phyloP scores from a whole-genome alignment of 2,797 vertebrate species.

The Tachyglossus aculeatus region DNA sequence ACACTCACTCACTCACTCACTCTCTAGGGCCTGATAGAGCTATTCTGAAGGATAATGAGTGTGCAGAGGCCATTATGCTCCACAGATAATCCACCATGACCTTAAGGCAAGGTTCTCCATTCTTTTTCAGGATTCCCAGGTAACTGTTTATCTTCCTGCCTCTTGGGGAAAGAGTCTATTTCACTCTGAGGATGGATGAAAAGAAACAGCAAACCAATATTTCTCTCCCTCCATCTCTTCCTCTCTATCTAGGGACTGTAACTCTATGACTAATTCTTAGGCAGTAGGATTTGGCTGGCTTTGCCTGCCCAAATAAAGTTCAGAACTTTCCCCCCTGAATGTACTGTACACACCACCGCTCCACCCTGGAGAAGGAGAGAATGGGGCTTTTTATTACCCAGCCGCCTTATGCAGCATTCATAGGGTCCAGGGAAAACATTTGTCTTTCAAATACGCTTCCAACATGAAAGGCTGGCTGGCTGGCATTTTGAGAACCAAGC shows the following conservation, averaged over 20 bases:
- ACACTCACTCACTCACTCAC: no score
- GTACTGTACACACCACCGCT: constrained; percentile 45
- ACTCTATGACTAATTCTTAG: background rate
- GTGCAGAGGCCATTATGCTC: no score
- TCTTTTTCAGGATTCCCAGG: no score
- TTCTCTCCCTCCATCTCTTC: background rate
- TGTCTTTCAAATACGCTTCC: constrained; percentile 46
- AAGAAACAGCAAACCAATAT: no score
- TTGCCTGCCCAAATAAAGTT: constrained; percentile 32
- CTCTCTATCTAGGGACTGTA: no score
- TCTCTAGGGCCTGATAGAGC: no score
- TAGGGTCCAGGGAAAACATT: constrained; percentile 48
- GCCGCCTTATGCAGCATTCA: constrained; percentile 20
- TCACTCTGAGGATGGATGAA: no score
- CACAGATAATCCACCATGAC: no score
- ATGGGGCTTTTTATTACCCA: constrained; percentile 47
- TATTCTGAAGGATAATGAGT: no score
- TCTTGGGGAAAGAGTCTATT: no score
- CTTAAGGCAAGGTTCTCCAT: no score
- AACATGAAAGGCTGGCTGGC: constrained; percentile 47
- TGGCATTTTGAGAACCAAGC: constrained; percentile 59
- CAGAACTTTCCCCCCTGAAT: constrained; percentile 51
- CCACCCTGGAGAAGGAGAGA: constrained; percentile 44
- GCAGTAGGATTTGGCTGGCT: constrained; percentile 23
- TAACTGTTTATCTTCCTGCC: no score